A percentile compares a stretch with the other conserved stretches of the same genome.
Conservation (phyloP, 1,140 invertebrate species). For the Arion vulgaris region DNA sequence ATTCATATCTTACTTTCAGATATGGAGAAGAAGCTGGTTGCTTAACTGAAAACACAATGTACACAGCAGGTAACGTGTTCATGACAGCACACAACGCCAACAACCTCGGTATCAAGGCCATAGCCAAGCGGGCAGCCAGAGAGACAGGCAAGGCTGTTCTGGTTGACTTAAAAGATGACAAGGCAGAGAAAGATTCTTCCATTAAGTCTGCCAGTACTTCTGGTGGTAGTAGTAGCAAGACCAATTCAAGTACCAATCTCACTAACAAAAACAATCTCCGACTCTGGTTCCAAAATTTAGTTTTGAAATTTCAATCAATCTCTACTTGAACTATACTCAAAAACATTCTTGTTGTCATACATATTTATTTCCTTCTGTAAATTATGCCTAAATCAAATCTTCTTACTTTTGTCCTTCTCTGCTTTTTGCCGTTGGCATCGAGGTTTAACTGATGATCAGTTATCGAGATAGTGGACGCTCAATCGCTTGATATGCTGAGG, state of each 20-base stretch:
- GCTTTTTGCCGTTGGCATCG: no score
- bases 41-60: constrained; percentile 77
- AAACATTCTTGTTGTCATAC: no score
- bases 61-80: constrained; percentile 79
- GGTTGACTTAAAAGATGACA: background rate
- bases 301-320: no score
- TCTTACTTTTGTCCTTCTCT: no score
- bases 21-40: constrained; percentile 78
- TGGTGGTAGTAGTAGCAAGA: background rate
- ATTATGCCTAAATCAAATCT: no score
- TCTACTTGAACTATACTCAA: no score
- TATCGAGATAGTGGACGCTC: no score
- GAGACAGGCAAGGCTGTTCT: constrained; percentile 78
- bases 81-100: constrained; percentile 77
- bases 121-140: constrained; percentile 79
- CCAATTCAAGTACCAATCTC: background rate
- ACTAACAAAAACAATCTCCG: background rate
- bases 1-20: constrained; percentile 62
- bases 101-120: constrained; percentile 78
- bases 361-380: no score
- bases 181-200: background rate
- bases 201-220: background rate
- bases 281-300: no score
- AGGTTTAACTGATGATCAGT: no score
- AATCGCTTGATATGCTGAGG: no score